A percentile compares a stretch with the other conserved stretches of the same genome.
Conservation (phyloP, 2,113 vertebrate genomes). For the Ornithorhynchus anatinus region DNA sequence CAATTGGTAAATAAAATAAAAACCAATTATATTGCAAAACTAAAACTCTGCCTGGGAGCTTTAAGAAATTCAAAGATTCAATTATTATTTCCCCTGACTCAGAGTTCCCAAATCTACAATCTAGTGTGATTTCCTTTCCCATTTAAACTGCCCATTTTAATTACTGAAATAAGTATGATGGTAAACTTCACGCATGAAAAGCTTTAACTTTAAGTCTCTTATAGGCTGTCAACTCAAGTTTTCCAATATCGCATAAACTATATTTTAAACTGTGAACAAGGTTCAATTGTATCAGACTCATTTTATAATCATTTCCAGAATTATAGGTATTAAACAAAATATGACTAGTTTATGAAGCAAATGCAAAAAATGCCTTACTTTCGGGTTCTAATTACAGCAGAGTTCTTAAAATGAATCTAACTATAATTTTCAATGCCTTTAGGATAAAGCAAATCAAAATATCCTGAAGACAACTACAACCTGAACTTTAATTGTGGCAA, state of each 20-base stretch:
- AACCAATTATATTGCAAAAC: slow-evolving; percentile 46
- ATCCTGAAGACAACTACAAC: neutral
- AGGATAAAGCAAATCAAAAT: slow-evolving; percentile 17
- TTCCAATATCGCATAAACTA: slow-evolving; percentile 15
- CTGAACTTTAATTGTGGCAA: too few species aligned
- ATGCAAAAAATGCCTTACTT: slow-evolving; percentile 8
- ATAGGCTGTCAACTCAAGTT: slow-evolving; percentile 26
- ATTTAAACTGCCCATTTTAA: slow-evolving; percentile 42
- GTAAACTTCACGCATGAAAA: slow-evolving; percentile 14
- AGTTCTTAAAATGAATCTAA: slow-evolving; percentile 8
- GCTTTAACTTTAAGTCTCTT: slow-evolving; percentile 39
- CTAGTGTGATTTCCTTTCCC: slow-evolving; percentile 1
- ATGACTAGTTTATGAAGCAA: neutral
- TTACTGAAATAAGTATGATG: slow-evolving; percentile 37
- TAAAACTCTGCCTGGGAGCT: slow-evolving; percentile 10
- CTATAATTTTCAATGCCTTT: slow-evolving; percentile 2
- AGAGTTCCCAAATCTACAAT: slow-evolving; percentile 48
- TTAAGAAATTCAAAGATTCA: slow-evolving; percentile 32
- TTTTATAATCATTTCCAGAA: slow-evolving; percentile 13
- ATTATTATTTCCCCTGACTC: neutral
- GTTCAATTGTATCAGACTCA: slow-evolving; percentile 10
- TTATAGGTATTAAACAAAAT: slow-evolving; percentile 11
- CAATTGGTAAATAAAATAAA: slow-evolving; percentile 53
- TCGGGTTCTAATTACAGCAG: slow-evolving; percentile 9
- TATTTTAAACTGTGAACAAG: slow-evolving; percentile 1